Evolutionary conservation across 2,113 vertebrate species (phyloP).

Genomic region (Psittacula cyanocephala): DNA sequence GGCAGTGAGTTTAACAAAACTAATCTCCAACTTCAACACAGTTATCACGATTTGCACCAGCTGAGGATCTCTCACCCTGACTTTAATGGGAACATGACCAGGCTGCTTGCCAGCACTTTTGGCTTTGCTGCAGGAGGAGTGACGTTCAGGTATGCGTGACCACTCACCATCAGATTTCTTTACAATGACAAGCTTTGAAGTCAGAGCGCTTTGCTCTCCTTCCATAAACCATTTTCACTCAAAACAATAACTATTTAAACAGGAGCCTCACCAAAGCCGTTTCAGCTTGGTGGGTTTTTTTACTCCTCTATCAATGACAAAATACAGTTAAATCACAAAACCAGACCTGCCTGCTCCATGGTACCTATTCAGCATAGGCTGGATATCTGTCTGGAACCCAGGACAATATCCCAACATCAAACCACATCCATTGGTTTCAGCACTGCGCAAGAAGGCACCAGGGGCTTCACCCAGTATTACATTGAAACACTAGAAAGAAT

Average conservation of each 20-base stretch:
- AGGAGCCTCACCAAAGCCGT: neutral
- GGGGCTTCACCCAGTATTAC: neutral
- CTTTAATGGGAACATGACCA: constrained; percentile 1
- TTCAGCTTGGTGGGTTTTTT: neutral
- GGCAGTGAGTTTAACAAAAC: neutral
- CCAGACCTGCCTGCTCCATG: neutral
- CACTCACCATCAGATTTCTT: constrained; percentile 58
- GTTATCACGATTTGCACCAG: neutral
- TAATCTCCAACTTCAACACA: neutral
- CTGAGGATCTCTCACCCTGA: constrained; percentile 8
- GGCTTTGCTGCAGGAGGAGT: constrained; percentile 34
- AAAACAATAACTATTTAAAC: constrained; percentile 51
- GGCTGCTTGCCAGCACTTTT: constrained; percentile 36
- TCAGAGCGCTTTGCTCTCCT: constrained; percentile 53
- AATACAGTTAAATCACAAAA: neutral
- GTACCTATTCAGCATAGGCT: neutral
- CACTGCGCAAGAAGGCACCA: neutral
- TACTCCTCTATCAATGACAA: neutral
- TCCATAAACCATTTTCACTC: constrained; percentile 50
- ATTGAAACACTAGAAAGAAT: neutral
- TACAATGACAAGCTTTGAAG: constrained; percentile 59
- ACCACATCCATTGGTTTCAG: neutral
- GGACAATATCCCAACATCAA: neutral
- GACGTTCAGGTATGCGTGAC: constrained; percentile 62
- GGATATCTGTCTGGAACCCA: neutral